Evolutionary conservation across 1,140 invertebrate species (phyloP), one percentile per base, ranked within the genome.

Genomic region (Acyrthosiphon pisum): DNA sequence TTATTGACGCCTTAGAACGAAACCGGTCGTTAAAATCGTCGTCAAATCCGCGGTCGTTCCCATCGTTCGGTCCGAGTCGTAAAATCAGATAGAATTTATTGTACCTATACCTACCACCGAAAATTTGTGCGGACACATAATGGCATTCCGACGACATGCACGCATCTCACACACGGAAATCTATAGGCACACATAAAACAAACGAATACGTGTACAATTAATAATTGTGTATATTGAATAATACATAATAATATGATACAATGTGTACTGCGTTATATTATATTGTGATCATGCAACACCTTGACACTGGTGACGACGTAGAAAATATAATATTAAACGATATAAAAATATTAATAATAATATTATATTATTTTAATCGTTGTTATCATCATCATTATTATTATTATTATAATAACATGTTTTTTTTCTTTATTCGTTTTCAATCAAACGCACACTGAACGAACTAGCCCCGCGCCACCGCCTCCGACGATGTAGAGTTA

Each of bases 21-120:
- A 87, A 87, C 46, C 86, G 44, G 46, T 87, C 86, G 86, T 87
- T 87, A 87, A 87, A 87, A 87, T n/a, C 86, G 86, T 35, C 26
- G 44, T 46, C 44, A n/a, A 46, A 18, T 30, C 26, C 84, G 23
- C 41, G 44, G 84, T 46, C 84, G 84, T 44, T 46, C 83, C 37
- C 22, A 41, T 41, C 37, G 37, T 84, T 84, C 83, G 35, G 41
- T 44, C 41, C 37, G 8, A 41, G 44, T 86, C 84, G 84, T 86
- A 48, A 87, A 87, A 87, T 50, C 86, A 30, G 14, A 87, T 87
- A 46, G 46, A n/a, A 87, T 87, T 87, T 87, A 87, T 87, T 46
- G 26, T 46, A 87, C 41, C 41, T 41, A 41, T 22, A 46, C 11
- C 30, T 48, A 87, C 30, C n/a, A n/a, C 46, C 44, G 84, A 86